phyloP scores from a whole-genome alignment of 2,113 vertebrate species.

The Corythaixoides concolor region DNA sequence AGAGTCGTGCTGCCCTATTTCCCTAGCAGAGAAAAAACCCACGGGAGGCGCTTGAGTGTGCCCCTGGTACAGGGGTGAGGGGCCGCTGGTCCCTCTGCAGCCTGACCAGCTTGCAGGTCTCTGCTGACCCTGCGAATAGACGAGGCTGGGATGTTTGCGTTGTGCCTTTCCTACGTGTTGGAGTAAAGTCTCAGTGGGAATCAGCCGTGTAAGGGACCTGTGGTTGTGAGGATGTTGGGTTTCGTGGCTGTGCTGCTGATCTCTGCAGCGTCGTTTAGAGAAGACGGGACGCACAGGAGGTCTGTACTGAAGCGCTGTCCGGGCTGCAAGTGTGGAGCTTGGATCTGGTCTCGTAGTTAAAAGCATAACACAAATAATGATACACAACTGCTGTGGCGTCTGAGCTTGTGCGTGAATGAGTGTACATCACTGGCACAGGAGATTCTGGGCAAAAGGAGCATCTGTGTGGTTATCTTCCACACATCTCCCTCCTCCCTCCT shows the following conservation, averaged over 20 bases:
- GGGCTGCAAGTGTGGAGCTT: neutral
- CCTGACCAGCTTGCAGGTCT: too few species aligned
- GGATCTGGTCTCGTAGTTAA: neutral
- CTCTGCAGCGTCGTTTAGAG: neutral
- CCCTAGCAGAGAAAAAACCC: neutral
- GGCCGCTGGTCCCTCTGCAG: neutral
- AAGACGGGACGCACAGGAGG: neutral
- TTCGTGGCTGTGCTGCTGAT: neutral
- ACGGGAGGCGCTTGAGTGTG: accelerated
- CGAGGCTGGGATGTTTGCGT: neutral
- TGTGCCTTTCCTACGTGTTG: neutral
- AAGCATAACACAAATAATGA: neutral
- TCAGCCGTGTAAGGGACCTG: neutral
- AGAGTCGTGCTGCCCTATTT: accelerated
- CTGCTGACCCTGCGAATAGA: neutral
- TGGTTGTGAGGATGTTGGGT: neutral
- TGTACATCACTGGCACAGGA: neutral
- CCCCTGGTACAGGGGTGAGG: neutral
- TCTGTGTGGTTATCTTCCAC: neutral
- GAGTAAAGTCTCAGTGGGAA: neutral
- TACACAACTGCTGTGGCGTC: neutral
- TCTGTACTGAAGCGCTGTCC: accelerated
- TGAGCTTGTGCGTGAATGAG: neutral
- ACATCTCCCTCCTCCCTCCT: neutral
- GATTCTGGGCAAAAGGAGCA: neutral